Evolutionary conservation across 2,888 invertebrate genomes (phyloP), one percentile per base, ranked within the genome.

Genomic region (Urechis unicinctus): DNA sequence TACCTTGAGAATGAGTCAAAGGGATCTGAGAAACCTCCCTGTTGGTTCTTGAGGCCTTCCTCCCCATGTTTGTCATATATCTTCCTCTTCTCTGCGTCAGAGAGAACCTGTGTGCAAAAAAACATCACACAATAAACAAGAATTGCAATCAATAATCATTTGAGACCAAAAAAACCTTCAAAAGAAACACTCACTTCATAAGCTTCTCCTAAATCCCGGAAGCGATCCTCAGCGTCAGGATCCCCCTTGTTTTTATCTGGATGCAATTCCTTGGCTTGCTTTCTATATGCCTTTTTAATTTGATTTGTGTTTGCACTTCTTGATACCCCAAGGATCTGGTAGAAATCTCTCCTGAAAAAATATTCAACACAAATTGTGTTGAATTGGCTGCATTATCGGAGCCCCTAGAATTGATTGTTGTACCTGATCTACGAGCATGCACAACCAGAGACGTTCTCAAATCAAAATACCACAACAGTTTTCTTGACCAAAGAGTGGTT

Each of bases 211-310:
- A 97, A 81, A 74, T 96, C 93, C 81, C 94, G 91, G 75, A 99
- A 98, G 78, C 93, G 93, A 68, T 87, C 86, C 0, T 91, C 88
- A 0, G 98, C 91, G 53, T 89, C 84, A 0, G 93, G 91, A 80
- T 99, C 96, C 78, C 89, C 88, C 75, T 87, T 86, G 78, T 98
- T 97, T 77, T 93, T 95, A 73, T 99, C 98, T 17, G 98, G 98
- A 84, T 98, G 98, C 61, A 94, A 80, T 77, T 94, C 91, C 81
- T 93, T 96, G 24, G 98, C 98, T 79, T 93, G 79, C 71, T 87
- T 88, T 72, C 97, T 83, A 79, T 97, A 98, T 45, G 96, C 95
- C 81, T 96, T 96, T 79, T 99, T 99, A 58, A 98, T 91, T 79
- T 95, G 90, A 81, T 97, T 91, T 57, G 88, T 85, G 69, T 84